A percentile compares a stretch with the other conserved stretches of the same genome.
phyloP scores from a whole-genome alignment of 2,797 vertebrate genomes.

The Kryptolebias ocellatus region DNA sequence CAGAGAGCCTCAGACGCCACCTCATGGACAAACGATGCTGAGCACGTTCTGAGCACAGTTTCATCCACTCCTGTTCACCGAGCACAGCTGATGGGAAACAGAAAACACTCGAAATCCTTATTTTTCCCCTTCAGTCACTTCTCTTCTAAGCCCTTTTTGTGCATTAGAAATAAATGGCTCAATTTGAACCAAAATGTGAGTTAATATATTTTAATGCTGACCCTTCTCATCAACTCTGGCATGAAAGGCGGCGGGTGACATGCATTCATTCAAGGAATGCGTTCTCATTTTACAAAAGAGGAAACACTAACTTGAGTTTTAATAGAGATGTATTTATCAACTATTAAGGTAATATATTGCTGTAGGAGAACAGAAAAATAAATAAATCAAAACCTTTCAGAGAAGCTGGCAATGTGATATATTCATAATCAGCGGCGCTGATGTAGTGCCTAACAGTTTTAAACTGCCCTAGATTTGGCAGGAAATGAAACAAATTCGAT shows the following conservation, averaged over 20 bases:
- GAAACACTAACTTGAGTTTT: no score
- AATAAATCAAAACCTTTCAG: conserved; percentile 68
- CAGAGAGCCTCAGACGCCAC: conserved; percentile 68
- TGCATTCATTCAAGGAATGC: no score
- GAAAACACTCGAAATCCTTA: conserved; percentile 11
- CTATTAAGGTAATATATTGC: background rate
- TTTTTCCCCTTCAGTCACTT: background rate
- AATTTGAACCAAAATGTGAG: background rate
- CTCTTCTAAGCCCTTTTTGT: background rate
- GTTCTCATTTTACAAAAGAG: no score
- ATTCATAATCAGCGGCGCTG: conserved; percentile 73
- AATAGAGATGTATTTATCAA: background rate
- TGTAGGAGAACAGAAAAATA: conserved; percentile 11
- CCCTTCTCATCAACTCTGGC: no score
- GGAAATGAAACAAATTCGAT: conserved; percentile 76
- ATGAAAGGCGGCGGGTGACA: no score
- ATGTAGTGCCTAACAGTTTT: conserved; percentile 63
- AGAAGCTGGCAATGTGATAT: conserved; percentile 68
- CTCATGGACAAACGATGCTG: conserved; percentile 60
- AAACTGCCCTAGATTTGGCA: conserved; percentile 66
- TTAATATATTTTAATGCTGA: no score
- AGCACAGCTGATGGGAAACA: conserved; percentile 44
- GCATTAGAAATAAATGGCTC: background rate
- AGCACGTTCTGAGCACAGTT: conserved; percentile 30
- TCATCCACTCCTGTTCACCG: conserved; percentile 13